Conservation (phyloP, 2,113 vertebrate genomes). For the Tamias sibiricus region DNA sequence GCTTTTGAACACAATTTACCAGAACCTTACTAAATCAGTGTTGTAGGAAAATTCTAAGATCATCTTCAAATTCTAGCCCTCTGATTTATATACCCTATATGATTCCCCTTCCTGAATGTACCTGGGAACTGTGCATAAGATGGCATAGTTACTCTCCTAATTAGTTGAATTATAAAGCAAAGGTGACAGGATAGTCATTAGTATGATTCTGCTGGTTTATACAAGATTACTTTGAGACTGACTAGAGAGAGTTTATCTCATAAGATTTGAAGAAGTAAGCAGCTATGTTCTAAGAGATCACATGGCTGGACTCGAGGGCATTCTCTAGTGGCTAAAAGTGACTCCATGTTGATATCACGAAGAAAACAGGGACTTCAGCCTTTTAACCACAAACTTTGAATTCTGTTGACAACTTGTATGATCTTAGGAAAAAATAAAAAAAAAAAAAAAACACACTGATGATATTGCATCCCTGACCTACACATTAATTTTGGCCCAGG, state of each 20-base stretch:
- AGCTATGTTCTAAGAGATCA: background rate
- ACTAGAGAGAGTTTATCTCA: background rate
- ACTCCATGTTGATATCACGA: background rate
- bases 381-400: background rate
- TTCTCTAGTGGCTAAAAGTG: background rate
- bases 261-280: background rate
- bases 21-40: background rate
- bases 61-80: background rate
- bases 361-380: background rate
- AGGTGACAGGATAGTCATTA: background rate
- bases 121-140: background rate
- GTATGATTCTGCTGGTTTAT: background rate
- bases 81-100: fast-evolving
- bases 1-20: background rate
- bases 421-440: background rate
- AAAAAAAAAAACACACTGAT: background rate
- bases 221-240: background rate
- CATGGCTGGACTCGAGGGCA: background rate
- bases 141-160: background rate
- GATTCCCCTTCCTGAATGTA: background rate
- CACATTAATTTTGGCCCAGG: background rate
- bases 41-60: background rate
- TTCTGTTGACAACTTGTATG: background rate
- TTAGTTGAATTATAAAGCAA: background rate
- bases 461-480: background rate